Conservation (phyloP, 2,113 vertebrate genomes). For the Indri indri region DNA sequence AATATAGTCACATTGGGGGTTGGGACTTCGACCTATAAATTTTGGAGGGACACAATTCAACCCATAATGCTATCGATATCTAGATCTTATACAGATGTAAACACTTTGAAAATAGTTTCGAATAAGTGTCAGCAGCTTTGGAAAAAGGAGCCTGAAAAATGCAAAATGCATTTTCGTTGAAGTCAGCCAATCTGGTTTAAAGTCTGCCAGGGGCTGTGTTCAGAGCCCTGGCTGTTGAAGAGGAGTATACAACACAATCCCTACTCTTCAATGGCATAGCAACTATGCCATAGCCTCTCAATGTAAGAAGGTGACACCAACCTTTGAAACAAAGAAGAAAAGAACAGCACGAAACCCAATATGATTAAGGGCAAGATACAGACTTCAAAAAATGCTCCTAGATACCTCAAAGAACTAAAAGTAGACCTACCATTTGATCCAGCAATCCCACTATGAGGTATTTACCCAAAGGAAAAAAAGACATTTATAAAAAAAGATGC, state of each 20-base stretch:
- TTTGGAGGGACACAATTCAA: neutral
- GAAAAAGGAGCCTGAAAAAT: neutral
- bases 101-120: neutral
- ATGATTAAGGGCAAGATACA: neutral
- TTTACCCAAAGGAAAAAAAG: no score
- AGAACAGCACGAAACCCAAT: neutral
- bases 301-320: neutral
- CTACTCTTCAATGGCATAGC: neutral
- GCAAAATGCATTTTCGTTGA: neutral
- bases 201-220: neutral
- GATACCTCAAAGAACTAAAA: no score
- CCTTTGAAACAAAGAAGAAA: neutral
- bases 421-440: no score
- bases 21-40: neutral
- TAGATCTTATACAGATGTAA: neutral
- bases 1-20: neutral
- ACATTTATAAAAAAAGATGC: no score
- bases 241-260: no score
- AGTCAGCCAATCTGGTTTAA: neutral
- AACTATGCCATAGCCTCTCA: neutral
- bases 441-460: no score
- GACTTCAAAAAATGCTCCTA: neutral
- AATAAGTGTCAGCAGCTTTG: neutral
- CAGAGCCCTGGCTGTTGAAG: neutral
- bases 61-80: neutral